Evolutionary conservation across 1,140 invertebrate species (phyloP), one percentile per base, ranked within the genome.

Genomic region (Centruroides sculpturatus): DNA sequence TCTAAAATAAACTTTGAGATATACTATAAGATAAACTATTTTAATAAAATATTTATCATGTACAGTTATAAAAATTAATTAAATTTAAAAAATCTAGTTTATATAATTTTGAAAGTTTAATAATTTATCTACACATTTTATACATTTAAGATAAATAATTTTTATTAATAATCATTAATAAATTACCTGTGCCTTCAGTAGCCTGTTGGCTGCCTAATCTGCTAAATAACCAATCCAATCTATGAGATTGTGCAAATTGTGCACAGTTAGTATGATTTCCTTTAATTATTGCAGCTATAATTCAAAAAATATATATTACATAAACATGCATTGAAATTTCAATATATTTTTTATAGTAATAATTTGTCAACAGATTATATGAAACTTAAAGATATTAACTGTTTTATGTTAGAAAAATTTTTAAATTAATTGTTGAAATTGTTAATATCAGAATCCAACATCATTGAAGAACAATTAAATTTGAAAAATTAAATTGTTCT

Each of bases 241-340:
- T 82, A 76, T 97, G 94, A 35, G 92, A 92, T 72, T 99, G 97
- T 13, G 97, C 97, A 74, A 99, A 99, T 73, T 98, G 94, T 1
- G 95, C 92, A 76, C 96, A 99, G 76, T 99, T 99, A 0, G 92
- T 96, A 73, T 97, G 92, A 75, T 99, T 99, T 34, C 94, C 94
- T 73, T 96, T 94, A 67, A 99, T 99, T 66, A 99, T 96, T 7
- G 97, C 94, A 54, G 97, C 97, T 84, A 68, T 60, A 51, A 69
- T 58, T 63, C 58, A 66, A 46, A 59, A 4, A 4, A 34, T 35
- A 53, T n/a, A n/a, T n/a, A n/a, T n/a, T n/a, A n/a, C n/a, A n/a
- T n/a, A n/a, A n/a, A n/a, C n/a, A n/a, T n/a, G n/a, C 49, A 50
- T 23, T 50, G 49, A 50, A 11, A 50, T 50, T 50, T 11, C n/a